Conservation (phyloP, 2,113 vertebrate species). For the Epinephelus lanceolatus region DNA sequence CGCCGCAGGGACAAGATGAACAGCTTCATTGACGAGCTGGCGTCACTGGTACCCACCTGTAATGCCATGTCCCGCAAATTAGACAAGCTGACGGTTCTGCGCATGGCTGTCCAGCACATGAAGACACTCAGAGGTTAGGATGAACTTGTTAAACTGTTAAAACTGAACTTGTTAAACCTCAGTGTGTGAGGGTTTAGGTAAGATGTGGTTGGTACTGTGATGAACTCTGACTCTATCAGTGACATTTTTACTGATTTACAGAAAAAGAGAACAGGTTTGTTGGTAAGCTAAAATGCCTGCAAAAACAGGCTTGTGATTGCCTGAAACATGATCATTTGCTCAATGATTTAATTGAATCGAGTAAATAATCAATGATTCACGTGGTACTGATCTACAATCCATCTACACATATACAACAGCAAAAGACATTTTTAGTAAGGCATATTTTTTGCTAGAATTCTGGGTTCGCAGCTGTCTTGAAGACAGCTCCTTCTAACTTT, state of each 20-base stretch:
- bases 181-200: too few species aligned
- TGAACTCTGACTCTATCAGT: too few species aligned
- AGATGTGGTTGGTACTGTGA: not conserved
- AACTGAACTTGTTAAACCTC: too few species aligned
- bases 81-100: constrained; percentile 96
- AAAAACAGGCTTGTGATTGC: too few species aligned
- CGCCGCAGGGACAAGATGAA: constrained; percentile 98
- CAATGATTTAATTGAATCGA: too few species aligned
- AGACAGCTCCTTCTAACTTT: not conserved
- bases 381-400: not conserved
- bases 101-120: constrained; percentile 99
- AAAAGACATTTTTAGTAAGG: not conserved
- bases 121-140: constrained; percentile 95
- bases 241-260: too few species aligned
- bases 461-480: not conserved
- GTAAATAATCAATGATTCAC: not conserved
- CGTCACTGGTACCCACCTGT: constrained; percentile 96
- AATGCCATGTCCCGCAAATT: constrained; percentile 98
- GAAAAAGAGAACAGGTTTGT: too few species aligned
- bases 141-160: too few species aligned
- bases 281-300: too few species aligned
- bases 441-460: not conserved
- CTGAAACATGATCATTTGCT: too few species aligned
- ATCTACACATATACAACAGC: not conserved
- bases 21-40: constrained; percentile 98